Base-by-base conservation (phyloP, 1,140 invertebrate species). In the Aradophagus sp. region DNA sequence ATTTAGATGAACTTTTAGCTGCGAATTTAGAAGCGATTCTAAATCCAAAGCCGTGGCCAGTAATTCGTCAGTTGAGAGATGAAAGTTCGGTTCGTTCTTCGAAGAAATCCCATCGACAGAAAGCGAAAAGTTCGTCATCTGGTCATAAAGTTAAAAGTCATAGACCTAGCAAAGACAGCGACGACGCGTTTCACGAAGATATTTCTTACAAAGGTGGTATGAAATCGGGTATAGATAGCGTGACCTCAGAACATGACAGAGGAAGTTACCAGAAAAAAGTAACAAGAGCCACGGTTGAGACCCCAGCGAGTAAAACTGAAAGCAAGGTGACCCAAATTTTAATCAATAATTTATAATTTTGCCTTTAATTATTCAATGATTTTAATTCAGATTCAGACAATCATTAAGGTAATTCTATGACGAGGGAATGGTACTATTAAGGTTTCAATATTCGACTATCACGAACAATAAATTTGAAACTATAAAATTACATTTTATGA, bases 51-150 rank as follows among this genome's bases (percentile, higher is more conserved):
- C 27, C 27, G 27, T 6, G 7, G 27, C 27, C 27, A n/a, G 4
- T 29, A n/a, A 29, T 29, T 29, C 27, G 27, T 29, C 27, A 29
- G 11, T 10, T 29, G 27, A 5, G 27, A 29, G 27, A 29, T n/a
- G 27, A 29, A 6, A 29, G 27, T 29, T 4, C 10, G 2, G 27
- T 5, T 5, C 27, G 27, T 29, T 6, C 4, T 29, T 6, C 2
- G 2, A 29, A n/a, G 2, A 29, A 29, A n/a, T 5, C 4, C 10
- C 27, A 29, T 4, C 27, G 27, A 10, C 27, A n/a, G 7, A 29
- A 10, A n/a, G 10, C 11, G 3, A 29, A 29, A 29, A n/a, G 11
- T 29, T 29, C 27, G 10, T 29, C 27, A 5, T 29, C 27, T 2
- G 11, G 11, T 2, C 27, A 29, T n/a, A 29, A 29, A 10, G 6